Conservation (phyloP, 2,797 vertebrate species). For the Lithobates sylvaticus region DNA sequence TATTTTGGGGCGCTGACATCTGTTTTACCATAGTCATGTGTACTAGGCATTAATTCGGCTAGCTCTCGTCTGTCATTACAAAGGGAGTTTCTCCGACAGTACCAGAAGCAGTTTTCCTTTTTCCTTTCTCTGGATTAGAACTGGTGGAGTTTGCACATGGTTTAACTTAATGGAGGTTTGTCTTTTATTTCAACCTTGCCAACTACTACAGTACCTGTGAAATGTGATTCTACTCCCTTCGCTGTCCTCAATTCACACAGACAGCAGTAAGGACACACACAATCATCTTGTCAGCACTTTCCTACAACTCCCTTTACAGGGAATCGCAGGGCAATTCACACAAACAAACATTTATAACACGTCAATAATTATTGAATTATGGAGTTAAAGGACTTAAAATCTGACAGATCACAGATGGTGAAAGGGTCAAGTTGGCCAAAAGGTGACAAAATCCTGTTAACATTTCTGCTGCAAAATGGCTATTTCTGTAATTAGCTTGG, state of each 20-base stretch:
- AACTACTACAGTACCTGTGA: neutral
- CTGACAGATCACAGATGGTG: constrained; percentile 18
- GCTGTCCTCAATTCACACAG: neutral
- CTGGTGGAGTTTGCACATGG: too few species aligned
- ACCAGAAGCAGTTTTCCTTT: too few species aligned
- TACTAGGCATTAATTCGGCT: too few species aligned
- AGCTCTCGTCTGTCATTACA: too few species aligned
- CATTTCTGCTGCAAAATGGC: constrained; percentile 27
- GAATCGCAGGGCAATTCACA: constrained; percentile 26
- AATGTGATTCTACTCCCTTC: neutral
- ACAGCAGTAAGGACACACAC: constrained; percentile 4
- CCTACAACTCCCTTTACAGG: constrained; percentile 32
- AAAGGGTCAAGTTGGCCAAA: constrained; percentile 33
- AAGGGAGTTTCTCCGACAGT: too few species aligned
- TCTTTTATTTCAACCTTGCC: neutral
- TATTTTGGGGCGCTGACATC: too few species aligned
- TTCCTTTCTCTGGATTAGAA: too few species aligned
- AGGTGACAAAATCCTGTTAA: constrained; percentile 58
- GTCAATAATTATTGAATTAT: constrained; percentile 55
- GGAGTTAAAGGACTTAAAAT: constrained; percentile 44
- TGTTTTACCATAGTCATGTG: too few species aligned
- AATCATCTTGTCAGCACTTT: constrained; percentile 38
- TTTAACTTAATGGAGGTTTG: neutral
- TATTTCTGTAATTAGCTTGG: constrained; percentile 62
- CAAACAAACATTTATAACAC: constrained; percentile 44